A percentile compares a stretch with the other conserved stretches of the same genome.
Conservation (phyloP, 92 coral and sea anemone genomes). For the Nematostella vectensis region DNA sequence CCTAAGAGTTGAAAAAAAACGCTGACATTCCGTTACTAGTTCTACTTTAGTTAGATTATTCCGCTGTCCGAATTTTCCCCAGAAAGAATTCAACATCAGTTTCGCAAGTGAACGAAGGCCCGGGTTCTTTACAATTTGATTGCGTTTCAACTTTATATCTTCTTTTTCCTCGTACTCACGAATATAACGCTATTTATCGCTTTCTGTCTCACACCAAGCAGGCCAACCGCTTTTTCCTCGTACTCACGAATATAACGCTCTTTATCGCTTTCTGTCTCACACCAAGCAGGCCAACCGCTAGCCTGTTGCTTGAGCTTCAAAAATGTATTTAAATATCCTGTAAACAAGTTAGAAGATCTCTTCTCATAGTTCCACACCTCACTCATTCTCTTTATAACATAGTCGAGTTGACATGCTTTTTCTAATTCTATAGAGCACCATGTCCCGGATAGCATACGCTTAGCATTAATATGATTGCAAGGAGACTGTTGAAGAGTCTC, state of each 20-base stretch:
- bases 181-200: constrained; percentile 9
- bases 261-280: constrained; percentile 32
- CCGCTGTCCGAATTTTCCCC: constrained; percentile 42
- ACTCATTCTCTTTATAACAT: constrained; percentile 14
- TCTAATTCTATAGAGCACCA: constrained; percentile 37
- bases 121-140: constrained; percentile 2
- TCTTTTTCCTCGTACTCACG: background rate
- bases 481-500: constrained; percentile 21
- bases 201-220: constrained; percentile 27
- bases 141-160: constrained; percentile 6
- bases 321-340: constrained; percentile 34
- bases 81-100: constrained; percentile 10
- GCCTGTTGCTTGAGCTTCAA: constrained; percentile 48
- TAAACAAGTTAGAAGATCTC: constrained; percentile 19
- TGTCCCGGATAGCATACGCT: constrained; percentile 34
- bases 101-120: constrained; percentile 1
- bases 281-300: constrained; percentile 25
- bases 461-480: constrained; percentile 35
- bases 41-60: constrained; percentile 7
- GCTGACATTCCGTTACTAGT: constrained; percentile 9
- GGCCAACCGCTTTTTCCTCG: constrained; percentile 23
- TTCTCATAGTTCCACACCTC: constrained; percentile 53
- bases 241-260: constrained; percentile 23
- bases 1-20: background rate
- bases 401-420: constrained; percentile 31